phyloP scores from a whole-genome alignment of 2,113 vertebrate genomes.

The Sclerurus mexicanus region DNA sequence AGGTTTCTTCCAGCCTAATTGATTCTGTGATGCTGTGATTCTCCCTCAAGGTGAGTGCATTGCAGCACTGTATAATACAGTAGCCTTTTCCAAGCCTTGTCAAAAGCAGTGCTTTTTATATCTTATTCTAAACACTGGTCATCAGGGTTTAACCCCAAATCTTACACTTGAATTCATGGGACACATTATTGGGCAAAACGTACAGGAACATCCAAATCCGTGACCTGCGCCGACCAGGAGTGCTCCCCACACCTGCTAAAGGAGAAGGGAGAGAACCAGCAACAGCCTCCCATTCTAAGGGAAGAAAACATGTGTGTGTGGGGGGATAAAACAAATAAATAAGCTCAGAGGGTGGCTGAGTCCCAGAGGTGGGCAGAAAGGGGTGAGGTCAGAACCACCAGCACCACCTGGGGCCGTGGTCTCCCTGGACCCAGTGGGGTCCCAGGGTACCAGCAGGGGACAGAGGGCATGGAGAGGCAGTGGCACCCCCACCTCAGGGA shows the following conservation, averaged over 20 bases:
- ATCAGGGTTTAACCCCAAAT: not conserved
- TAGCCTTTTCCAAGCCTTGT: not conserved
- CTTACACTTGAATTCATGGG: not conserved
- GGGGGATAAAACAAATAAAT: not conserved
- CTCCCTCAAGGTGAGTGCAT: not conserved
- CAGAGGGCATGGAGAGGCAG: not conserved
- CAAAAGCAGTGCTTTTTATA: not conserved
- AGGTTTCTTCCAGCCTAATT: not conserved
- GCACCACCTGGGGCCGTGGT: not conserved
- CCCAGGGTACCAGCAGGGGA: not conserved
- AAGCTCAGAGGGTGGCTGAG: not conserved
- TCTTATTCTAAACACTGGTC: too few species aligned
- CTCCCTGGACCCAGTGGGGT: not conserved
- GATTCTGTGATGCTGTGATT: not conserved
- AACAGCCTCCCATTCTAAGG: rapidly evolving
- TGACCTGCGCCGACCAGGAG: not conserved
- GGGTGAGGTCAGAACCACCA: not conserved
- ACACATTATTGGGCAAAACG: rapidly evolving
- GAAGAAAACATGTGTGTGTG: not conserved
- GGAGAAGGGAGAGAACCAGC: too few species aligned
- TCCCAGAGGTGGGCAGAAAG: not conserved
- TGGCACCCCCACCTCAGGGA: not conserved
- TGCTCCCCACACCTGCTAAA: not conserved
- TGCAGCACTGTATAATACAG: rapidly evolving
- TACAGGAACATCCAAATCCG: not conserved